phyloP scores from a whole-genome alignment of 2,888 invertebrate genomes.

The Anthophora plumipes region DNA sequence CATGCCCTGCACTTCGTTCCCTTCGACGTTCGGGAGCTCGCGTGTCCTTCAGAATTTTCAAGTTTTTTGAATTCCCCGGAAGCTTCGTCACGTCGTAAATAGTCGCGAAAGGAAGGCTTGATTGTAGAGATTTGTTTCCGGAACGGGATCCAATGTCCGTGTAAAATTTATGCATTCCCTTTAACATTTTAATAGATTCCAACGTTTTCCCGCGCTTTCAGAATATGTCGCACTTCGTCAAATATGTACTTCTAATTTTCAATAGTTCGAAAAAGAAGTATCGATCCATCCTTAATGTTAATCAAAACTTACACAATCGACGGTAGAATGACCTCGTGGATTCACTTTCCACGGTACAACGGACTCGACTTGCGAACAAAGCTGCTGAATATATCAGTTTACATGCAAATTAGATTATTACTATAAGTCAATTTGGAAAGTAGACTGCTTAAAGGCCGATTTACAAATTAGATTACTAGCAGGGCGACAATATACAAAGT shows the following conservation, averaged over 20 bases:
- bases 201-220: not conserved
- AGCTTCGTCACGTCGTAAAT: not conserved
- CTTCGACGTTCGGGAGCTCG: not conserved
- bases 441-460: constrained; percentile 32
- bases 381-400: not conserved
- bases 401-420: constrained; percentile 36
- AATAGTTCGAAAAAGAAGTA: too few species aligned
- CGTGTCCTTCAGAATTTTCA: constrained; percentile 17
- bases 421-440: constrained; percentile 28
- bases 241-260: too few species aligned
- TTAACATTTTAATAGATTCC: not conserved
- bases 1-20: not conserved
- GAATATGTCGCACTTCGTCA: too few species aligned
- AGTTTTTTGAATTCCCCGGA: constrained; percentile 18
- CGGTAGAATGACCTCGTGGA: not conserved
- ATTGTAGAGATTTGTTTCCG: not conserved
- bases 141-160: not conserved
- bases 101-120: not conserved
- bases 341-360: not conserved
- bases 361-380: not conserved
- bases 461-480: constrained; percentile 42
- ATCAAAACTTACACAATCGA: too few species aligned
- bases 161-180: too few species aligned
- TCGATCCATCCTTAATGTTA: too few species aligned
- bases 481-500: not conserved